A percentile compares a stretch with the other conserved stretches of the same genome.
phyloP scores from a whole-genome alignment of 2,113 vertebrate species.

The Corydoras sp. region DNA sequence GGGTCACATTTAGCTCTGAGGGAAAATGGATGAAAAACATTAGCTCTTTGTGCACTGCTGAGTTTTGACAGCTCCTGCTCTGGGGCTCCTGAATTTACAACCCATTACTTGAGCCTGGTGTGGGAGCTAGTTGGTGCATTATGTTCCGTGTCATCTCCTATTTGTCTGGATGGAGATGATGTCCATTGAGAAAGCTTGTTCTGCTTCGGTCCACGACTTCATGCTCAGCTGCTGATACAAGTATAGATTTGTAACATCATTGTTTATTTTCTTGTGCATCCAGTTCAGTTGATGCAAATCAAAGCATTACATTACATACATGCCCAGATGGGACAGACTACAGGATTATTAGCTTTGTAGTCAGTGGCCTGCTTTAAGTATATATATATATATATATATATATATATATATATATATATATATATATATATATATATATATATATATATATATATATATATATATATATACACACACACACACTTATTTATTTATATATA shows the following conservation, averaged over 20 bases:
- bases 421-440: too few relatives aligned
- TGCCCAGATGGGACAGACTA: slow-evolving; percentile 38
- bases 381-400: too few relatives aligned
- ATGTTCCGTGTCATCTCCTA: slow-evolving; percentile 83
- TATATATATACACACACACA: too few relatives aligned
- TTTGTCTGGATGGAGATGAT: slow-evolving; percentile 77
- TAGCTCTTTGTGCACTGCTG: slow-evolving; percentile 71
- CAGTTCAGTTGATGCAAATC: slow-evolving; percentile 63
- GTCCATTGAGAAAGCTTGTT: slow-evolving; percentile 72
- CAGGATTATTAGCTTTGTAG: background rate
- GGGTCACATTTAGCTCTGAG: slow-evolving; percentile 60
- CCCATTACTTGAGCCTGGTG: slow-evolving; percentile 75
- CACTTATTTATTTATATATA: too few relatives aligned
- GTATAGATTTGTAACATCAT: slow-evolving; percentile 59
- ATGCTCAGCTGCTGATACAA: slow-evolving; percentile 59
- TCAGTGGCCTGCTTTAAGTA: slow-evolving; percentile 48
- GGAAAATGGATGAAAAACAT: slow-evolving; percentile 68
- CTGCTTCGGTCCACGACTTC: slow-evolving; percentile 46
- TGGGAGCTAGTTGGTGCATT: slow-evolving; percentile 76
- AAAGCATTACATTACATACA: slow-evolving; percentile 57
- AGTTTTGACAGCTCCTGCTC: slow-evolving; percentile 76
- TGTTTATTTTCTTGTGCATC: slow-evolving; percentile 67
- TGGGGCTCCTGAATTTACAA: slow-evolving; percentile 73
- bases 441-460: too few relatives aligned
- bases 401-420: too few relatives aligned